Evolutionary conservation across 2,888 invertebrate species (phyloP).

Genomic region (Nephrocerus scutellatus): DNA sequence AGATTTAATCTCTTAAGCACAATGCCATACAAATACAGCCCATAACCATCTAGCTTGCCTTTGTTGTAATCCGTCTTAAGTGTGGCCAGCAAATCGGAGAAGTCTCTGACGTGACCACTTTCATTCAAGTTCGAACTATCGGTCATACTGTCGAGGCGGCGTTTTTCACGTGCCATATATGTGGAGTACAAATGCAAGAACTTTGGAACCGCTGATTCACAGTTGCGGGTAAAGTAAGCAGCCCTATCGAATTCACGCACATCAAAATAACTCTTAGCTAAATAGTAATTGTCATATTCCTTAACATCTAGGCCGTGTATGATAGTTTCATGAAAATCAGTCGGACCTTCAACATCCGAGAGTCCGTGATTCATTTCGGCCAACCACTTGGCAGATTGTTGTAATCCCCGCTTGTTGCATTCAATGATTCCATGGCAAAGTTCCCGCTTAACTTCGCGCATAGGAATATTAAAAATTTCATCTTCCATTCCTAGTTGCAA

Average conservation of each 20-base stretch:
- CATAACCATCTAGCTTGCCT: conserved; percentile 75
- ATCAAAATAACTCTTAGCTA: conserved; percentile 86
- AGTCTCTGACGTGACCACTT: conserved; percentile 42
- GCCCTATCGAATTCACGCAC: conserved; percentile 83
- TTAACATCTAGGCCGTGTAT: conserved; percentile 46
- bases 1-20: conserved; percentile 82
- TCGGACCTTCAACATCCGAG: conserved; percentile 55
- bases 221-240: conserved; percentile 69
- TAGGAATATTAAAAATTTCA: conserved; percentile 48
- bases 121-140: conserved; percentile 51
- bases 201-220: conserved; percentile 62
- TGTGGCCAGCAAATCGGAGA: conserved; percentile 54
- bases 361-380: conserved; percentile 76
- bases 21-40: conserved; percentile 83
- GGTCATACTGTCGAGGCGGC: conserved; percentile 74
- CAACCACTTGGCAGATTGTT: conserved; percentile 81
- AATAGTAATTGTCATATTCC: conserved; percentile 60
- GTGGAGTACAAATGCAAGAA: conserved; percentile 81
- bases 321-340: conserved; percentile 21
- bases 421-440: conserved; percentile 60
- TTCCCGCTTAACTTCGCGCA: conserved; percentile 59
- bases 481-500: conserved; percentile 29
- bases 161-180: conserved; percentile 86
- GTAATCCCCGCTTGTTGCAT: conserved; percentile 71
- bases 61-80: conserved; percentile 54